Evolutionary conservation across 92 coral and sea anemone genomes (phyloP).

Genomic region (Porites evermanni): DNA sequence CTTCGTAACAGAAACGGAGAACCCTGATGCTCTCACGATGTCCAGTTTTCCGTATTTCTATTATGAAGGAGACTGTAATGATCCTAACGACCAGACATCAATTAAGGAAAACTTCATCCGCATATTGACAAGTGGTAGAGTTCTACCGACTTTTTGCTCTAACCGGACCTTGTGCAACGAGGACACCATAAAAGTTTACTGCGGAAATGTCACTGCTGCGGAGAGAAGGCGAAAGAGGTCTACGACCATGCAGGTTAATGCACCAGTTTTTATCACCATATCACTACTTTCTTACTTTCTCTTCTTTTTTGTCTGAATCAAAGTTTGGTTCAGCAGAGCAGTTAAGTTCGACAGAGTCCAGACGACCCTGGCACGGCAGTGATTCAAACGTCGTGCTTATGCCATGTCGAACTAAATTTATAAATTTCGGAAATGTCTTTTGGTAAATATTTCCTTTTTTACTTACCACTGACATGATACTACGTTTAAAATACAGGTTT

Average conservation of each 20-base stretch:
- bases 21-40: conserved; percentile 47
- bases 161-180: conserved; percentile 41
- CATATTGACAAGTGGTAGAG: conserved; percentile 22
- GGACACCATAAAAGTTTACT: conserved; percentile 50
- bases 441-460: too few relatives aligned
- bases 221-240: conserved; percentile 63
- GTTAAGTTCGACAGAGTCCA: too few relatives aligned
- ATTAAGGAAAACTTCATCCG: conserved; percentile 40
- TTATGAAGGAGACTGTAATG: conserved; percentile 78
- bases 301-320: too few relatives aligned
- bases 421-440: too few relatives aligned
- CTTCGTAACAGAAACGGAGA: conserved; percentile 54
- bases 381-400: too few relatives aligned
- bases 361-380: too few relatives aligned
- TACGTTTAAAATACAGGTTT: too few relatives aligned
- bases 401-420: too few relatives aligned
- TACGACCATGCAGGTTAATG: conserved; percentile 44
- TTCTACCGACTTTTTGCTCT: conserved; percentile 33
- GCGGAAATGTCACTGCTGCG: conserved; percentile 67
- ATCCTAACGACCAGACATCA: conserved; percentile 63
- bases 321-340: too few relatives aligned
- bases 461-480: too few relatives aligned
- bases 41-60: conserved; percentile 41
- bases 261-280: too few relatives aligned
- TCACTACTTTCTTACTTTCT: too few relatives aligned